These are phyloP conservation scores for Drosophila seguyi DNA, from an alignment of 1,140 invertebrate genomes.

Conservation along the genomic window DNA sequence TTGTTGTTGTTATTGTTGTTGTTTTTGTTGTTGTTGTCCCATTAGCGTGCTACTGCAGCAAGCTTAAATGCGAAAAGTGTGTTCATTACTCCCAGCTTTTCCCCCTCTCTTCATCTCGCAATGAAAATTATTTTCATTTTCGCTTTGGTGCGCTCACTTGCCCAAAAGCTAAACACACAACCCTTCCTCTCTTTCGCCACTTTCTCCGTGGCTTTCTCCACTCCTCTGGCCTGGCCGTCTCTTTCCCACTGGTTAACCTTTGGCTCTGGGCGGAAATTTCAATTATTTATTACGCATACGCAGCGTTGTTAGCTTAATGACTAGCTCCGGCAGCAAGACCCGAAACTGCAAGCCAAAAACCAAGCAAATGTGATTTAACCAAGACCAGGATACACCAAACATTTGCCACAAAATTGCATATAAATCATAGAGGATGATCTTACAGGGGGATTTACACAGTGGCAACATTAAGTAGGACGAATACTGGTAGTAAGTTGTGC, in stretches of 20 bases:
- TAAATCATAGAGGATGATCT: constrained; percentile 39
- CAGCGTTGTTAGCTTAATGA: constrained; percentile 74
- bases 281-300: constrained; percentile 81
- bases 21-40: constrained; percentile 61
- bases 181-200: constrained; percentile 9
- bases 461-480: constrained; percentile 17
- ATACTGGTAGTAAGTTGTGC: constrained; percentile 2
- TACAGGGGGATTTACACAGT: constrained; percentile 15
- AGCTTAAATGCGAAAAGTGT: constrained; percentile 83
- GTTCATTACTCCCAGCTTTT: constrained; percentile 66
- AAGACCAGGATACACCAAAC: constrained; percentile 27
- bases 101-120: constrained; percentile 33
- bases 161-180: constrained; percentile 70
- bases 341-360: constrained; percentile 17
- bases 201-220: constrained; percentile 25
- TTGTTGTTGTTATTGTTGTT: constrained; percentile 28
- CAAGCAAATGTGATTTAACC: constrained; percentile 46
- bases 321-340: constrained; percentile 46
- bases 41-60: constrained; percentile 72
- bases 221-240: constrained; percentile 22
- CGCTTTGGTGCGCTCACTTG: constrained; percentile 76
- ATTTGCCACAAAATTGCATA: constrained; percentile 45
- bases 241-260: constrained; percentile 50
- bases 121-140: constrained; percentile 82
- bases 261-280: constrained; percentile 66